A percentile compares a stretch with the other conserved stretches of the same genome.
Evolutionary conservation across 1,140 invertebrate species (phyloP).

Genomic region (Caerostris extrusa): DNA sequence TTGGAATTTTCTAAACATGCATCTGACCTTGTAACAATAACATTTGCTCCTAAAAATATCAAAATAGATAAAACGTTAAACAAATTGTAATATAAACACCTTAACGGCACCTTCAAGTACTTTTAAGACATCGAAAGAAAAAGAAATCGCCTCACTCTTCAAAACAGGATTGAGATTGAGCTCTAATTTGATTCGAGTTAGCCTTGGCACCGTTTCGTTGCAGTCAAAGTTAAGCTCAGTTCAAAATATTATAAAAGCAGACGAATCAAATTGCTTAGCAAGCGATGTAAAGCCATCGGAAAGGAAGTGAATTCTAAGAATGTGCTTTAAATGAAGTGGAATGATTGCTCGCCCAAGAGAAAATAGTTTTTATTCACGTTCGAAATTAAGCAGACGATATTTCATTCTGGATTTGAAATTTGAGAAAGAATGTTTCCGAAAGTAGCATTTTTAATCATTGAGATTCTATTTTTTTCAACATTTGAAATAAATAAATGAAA

Average conservation of each 20-base stretch:
- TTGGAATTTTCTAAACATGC: neutral
- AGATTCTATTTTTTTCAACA: neutral
- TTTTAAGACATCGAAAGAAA: neutral
- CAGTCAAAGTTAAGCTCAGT: neutral
- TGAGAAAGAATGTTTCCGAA: neutral
- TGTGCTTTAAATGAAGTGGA: conserved; percentile 12
- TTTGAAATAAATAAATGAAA: no score
- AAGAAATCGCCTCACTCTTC: neutral
- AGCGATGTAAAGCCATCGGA: neutral
- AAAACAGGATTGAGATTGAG: conserved; percentile 29
- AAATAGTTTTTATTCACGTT: neutral
- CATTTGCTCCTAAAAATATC: conserved; percentile 1
- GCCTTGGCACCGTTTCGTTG: conserved; percentile 48
- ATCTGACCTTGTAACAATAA: conserved; percentile 9
- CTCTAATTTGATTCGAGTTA: neutral
- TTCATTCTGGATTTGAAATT: neutral
- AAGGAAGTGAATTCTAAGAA: conserved; percentile 34
- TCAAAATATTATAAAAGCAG: conserved; percentile 40
- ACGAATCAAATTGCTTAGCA: conserved; percentile 19
- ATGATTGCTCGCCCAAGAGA: conserved; percentile 17
- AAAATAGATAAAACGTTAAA: neutral
- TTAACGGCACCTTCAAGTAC: neutral
- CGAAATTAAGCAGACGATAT: neutral
- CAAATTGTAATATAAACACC: neutral
- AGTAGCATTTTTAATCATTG: neutral